Conservation (phyloP, 2,888 invertebrate species). For the Fabriciana adippe region DNA sequence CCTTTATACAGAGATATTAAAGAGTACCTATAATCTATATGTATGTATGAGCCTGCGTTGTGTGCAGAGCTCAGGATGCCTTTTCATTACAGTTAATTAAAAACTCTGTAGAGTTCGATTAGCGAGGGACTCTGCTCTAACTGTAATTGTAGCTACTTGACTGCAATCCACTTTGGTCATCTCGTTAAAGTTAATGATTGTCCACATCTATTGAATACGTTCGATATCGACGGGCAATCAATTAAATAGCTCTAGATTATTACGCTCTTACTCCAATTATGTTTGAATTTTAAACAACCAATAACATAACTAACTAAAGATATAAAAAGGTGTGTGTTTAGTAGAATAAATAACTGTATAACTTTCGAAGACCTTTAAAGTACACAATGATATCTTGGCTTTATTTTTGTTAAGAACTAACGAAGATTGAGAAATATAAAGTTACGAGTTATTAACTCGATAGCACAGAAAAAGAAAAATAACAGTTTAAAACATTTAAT, state of each 20-base stretch:
- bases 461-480: background rate
- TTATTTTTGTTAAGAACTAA: slow-evolving; percentile 5
- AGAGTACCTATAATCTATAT: background rate
- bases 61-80: slow-evolving; percentile 31
- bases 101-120: slow-evolving; percentile 29
- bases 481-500: background rate
- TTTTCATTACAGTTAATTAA: slow-evolving; percentile 39
- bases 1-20: slow-evolving; percentile 15
- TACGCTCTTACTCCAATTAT: background rate
- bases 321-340: background rate
- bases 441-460: background rate
- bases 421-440: background rate
- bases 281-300: background rate
- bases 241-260: background rate
- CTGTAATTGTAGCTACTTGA: slow-evolving; percentile 37
- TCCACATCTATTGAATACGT: slow-evolving; percentile 17
- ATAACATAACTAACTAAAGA: background rate
- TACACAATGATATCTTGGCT: background rate
- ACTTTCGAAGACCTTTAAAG: background rate
- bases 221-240: background rate
- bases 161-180: slow-evolving; percentile 28
- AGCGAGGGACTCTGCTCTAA: slow-evolving; percentile 25
- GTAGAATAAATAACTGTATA: background rate
- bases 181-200: slow-evolving; percentile 34
- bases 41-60: slow-evolving; percentile 5